Evolutionary conservation across 1,140 invertebrate species (phyloP), one percentile per base, ranked within the genome.

Genomic region (Zaprionus kolodkinae): DNA sequence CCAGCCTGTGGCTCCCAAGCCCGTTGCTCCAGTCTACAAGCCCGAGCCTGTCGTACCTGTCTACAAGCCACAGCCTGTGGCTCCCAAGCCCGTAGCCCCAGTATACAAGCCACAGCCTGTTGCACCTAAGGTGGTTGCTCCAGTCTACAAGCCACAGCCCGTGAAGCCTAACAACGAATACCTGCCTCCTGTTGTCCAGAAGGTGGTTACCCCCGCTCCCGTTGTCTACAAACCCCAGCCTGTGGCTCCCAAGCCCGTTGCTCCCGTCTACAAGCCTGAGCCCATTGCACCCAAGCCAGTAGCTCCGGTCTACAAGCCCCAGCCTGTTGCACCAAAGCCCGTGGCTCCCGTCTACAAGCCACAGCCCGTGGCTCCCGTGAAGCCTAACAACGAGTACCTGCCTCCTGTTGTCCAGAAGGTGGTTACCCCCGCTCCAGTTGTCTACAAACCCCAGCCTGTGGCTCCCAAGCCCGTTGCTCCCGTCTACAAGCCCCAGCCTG

Each of bases 121-220:
- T 5, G 57, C 36, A 9, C 35, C 70, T 65, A 54, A 61, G 59
- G 25, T 40, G 11, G 56, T 59, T 9, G 25, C 36, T 5, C 48
- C 76, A 1, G 60, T 63, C n/a, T 33, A 43, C 38, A 38, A 27
- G n/a, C 45, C 60, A 21, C 25, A 45, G 3, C 17, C 61, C 11
- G 50, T 36, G 27, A 48, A 62, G 27, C 78, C 68, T 12, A 43
- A 48, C 35, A 67, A 67, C 11, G 60, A 72, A 27, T 78, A 72
- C 52, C 55, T 76, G 38, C 74, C 74, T 6, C 65, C 75, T 11
- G 48, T 61, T 45, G 43, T 62, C n/a, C 68, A 78, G 48, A 61
- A 45, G 13, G 45, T 50, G 0, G 45, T 50, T 3, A 50, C 45
- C 9, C 45, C 45, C 1, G 45, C 45, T 25, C 45, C 45, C 12